Conservation (phyloP, 2,888 invertebrate genomes). For the Protonemura montana region DNA sequence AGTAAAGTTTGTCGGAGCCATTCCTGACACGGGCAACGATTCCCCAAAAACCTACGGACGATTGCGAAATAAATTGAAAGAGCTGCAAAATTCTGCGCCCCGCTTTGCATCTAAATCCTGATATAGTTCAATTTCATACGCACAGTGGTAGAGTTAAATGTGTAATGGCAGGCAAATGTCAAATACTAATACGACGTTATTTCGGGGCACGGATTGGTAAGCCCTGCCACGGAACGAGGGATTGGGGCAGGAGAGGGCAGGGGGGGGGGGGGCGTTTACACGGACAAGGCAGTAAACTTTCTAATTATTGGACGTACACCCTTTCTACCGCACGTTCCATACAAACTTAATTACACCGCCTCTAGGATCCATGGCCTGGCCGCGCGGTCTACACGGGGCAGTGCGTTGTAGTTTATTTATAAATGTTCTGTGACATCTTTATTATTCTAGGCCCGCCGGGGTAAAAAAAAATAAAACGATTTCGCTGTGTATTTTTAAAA, state of each 20-base stretch:
- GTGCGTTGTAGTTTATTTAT: conserved; percentile 20
- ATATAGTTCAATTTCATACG: too few relatives aligned
- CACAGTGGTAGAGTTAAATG: conserved; percentile 16
- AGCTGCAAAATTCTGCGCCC: conserved; percentile 8
- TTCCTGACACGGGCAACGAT: background rate
- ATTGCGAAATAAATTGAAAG: background rate
- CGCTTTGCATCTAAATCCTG: background rate
- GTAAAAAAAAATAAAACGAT: background rate
- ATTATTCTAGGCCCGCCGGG: background rate
- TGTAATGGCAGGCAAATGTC: conserved; percentile 35
- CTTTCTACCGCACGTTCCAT: background rate
- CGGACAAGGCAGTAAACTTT: background rate
- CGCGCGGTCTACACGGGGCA: background rate
- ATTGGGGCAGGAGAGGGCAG: background rate
- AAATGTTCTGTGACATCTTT: background rate
- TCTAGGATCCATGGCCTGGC: background rate
- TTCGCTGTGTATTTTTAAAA: conserved; percentile 14
- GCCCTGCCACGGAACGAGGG: background rate
- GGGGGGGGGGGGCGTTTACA: background rate
- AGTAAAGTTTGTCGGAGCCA: too few relatives aligned
- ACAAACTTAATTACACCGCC: conserved; percentile 24
- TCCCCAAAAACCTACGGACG: background rate
- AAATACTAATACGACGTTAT: conserved; percentile 39
- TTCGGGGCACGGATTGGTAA: background rate
- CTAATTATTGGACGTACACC: conserved; percentile 21